Conservation (phyloP, 2,113 vertebrate genomes). For the Hydrochoerus hydrochaeris region DNA sequence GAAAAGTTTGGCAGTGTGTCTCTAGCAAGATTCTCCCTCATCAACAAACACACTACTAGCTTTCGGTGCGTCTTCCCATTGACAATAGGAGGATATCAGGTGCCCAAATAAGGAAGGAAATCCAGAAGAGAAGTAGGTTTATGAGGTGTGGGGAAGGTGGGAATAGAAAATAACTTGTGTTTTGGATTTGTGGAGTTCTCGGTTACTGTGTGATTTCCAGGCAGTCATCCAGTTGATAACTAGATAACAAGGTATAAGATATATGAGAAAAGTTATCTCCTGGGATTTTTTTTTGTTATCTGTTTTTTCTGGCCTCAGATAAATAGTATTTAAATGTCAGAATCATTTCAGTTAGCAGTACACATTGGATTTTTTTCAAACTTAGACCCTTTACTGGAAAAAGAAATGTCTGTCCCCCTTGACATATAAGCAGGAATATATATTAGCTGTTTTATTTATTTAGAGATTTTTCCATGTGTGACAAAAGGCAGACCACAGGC, state of each 20-base stretch:
- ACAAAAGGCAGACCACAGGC: constrained; percentile 32
- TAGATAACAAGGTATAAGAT: not conserved
- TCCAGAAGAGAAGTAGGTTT: not conserved
- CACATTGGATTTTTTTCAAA: not conserved
- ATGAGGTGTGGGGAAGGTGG: not conserved
- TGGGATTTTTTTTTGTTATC: constrained; percentile 31
- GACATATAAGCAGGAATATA: constrained; percentile 44
- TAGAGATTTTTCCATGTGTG: constrained; percentile 35
- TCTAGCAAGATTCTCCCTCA: not conserved
- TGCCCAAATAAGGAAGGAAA: not conserved
- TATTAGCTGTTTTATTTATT: constrained; percentile 12
- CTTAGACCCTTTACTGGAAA: constrained; percentile 42
- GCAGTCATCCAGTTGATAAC: constrained; percentile 5
- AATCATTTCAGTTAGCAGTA: constrained; percentile 47
- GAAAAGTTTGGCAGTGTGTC: not conserved
- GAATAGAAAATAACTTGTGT: not conserved
- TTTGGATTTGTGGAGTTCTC: constrained; percentile 17
- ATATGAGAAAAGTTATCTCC: not conserved
- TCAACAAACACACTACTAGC: not conserved
- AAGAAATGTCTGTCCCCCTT: constrained; percentile 8
- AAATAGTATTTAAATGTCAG: constrained; percentile 23
- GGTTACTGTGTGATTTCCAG: not conserved
- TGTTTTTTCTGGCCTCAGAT: constrained; percentile 4
- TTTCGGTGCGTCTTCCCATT: not conserved
- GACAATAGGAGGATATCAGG: not conserved